These are phyloP conservation scores for Trissolcus brochymenae DNA, from an alignment of 2,888 invertebrate species.

Conservation along the genomic window DNA sequence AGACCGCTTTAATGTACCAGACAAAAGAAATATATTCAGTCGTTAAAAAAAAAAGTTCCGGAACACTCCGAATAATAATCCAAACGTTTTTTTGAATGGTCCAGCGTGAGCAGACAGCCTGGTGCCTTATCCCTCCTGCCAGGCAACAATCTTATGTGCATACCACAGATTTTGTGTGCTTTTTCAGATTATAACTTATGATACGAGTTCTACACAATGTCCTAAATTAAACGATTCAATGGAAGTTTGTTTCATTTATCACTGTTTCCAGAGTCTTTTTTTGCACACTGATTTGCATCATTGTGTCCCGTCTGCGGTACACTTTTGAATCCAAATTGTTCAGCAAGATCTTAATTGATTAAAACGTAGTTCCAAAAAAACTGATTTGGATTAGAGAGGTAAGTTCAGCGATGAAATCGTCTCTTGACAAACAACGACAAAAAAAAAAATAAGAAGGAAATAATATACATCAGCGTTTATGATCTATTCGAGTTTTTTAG, in stretches of 20 bases:
- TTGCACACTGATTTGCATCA: slow-evolving; percentile 1
- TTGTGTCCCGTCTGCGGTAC: too few relatives aligned
- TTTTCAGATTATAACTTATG: slow-evolving; percentile 52
- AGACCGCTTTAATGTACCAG: slow-evolving; percentile 56
- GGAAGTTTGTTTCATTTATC: too few relatives aligned
- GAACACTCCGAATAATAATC: slow-evolving; percentile 56
- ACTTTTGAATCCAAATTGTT: too few relatives aligned
- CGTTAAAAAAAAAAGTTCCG: slow-evolving; percentile 52
- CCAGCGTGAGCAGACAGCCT: slow-evolving; percentile 69
- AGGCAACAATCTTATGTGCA: slow-evolving; percentile 61
- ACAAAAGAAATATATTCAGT: slow-evolving; percentile 53
- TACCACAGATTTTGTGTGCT: slow-evolving; percentile 40
- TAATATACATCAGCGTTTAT: too few relatives aligned
- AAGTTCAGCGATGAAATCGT: too few relatives aligned
- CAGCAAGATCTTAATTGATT: too few relatives aligned
- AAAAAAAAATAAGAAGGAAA: too few relatives aligned
- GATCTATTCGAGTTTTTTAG: too few relatives aligned
- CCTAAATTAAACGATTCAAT: too few relatives aligned
- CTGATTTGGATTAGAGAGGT: too few relatives aligned
- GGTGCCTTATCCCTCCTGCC: slow-evolving; percentile 71
- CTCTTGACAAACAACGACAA: too few relatives aligned
- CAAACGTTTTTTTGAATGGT: slow-evolving; percentile 52
- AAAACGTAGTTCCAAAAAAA: neutral
- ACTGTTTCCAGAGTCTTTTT: too few relatives aligned
- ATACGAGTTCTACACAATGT: slow-evolving; percentile 40